phyloP scores from a whole-genome alignment of 1,140 invertebrate species.

The Drosophila tsacasi region DNA sequence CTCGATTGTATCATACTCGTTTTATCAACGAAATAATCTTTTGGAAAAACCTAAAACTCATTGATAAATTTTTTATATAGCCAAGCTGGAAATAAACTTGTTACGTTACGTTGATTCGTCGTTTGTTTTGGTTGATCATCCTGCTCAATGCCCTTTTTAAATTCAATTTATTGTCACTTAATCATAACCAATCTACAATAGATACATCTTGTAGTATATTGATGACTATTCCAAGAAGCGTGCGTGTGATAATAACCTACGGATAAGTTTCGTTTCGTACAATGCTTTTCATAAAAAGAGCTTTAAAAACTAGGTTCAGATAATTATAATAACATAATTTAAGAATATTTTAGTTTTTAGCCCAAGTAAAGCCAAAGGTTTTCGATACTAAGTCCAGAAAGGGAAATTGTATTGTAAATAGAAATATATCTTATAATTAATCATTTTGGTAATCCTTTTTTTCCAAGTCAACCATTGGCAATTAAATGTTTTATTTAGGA shows the following conservation, averaged over 20 bases:
- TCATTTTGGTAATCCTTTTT: background rate
- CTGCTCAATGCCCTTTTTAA: slow-evolving; percentile 40
- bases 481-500: background rate
- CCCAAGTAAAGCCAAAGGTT: background rate
- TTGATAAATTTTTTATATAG: background rate
- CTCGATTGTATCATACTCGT: background rate
- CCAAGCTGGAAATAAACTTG: background rate
- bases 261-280: slow-evolving; percentile 4
- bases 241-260: slow-evolving; percentile 18
- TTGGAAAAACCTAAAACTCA: slow-evolving; percentile 4
- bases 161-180: slow-evolving; percentile 58
- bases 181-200: slow-evolving; percentile 42
- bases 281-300: background rate
- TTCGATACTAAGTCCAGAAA: background rate
- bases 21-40: slow-evolving; percentile 2
- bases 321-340: too few relatives aligned
- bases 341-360: background rate
- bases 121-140: slow-evolving; percentile 20
- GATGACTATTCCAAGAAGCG: slow-evolving; percentile 29
- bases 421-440: background rate
- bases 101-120: background rate
- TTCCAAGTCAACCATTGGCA: background rate
- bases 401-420: background rate
- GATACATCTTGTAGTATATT: slow-evolving; percentile 17
- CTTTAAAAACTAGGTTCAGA: background rate